Evolutionary conservation across 2,888 invertebrate genomes (phyloP), one percentile per base, ranked within the genome.

Genomic region (Zele albiditarsus): DNA sequence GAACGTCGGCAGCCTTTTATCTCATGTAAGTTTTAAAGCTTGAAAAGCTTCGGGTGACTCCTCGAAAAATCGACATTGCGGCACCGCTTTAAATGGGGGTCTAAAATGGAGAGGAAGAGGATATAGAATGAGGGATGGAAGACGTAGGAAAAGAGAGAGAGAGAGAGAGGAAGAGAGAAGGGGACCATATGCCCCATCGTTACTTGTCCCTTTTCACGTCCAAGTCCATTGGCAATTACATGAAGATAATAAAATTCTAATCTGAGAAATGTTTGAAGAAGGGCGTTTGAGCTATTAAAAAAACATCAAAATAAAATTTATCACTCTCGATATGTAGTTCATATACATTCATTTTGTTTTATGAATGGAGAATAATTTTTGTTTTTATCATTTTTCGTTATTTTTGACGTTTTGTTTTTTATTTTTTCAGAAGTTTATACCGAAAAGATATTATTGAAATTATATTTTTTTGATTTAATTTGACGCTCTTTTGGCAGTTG

Each of bases 61-160:
- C 60, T 69, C 67, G 49, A 75, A 57, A 38, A 62, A 70, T 60
- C 62, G 53, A 63, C 70, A 65, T 63, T 58, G 46, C 49, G 28
- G 57, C 72, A 46, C 49, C 68, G 62, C 42, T 33, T 57, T 73
- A 67, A 60, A 69, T 42, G 33, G 27, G 42, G 20, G 20, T 8
- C 10, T 8, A 38, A 53, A 20, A 20, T 23, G 2, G 5, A 53
- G 20, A 20, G 8, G 53, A 20, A 53, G 14, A 73, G 31, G 8
- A 20, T 53, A 46, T 53, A 20, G 6, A 20, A 53, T 31, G 14
- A 28, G 62, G 31, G 25, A 42, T 23, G 14, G 38, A 33, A 46
- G 25, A 38, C 20, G 20, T 3, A 20, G 33, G 12, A 58, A 53
- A 27, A 3, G 3, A 3, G 5, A n/a, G n/a, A n/a, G 16, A 46